Base-by-base conservation (phyloP, 2,797 vertebrate genomes). In the Anas acuta region DNA sequence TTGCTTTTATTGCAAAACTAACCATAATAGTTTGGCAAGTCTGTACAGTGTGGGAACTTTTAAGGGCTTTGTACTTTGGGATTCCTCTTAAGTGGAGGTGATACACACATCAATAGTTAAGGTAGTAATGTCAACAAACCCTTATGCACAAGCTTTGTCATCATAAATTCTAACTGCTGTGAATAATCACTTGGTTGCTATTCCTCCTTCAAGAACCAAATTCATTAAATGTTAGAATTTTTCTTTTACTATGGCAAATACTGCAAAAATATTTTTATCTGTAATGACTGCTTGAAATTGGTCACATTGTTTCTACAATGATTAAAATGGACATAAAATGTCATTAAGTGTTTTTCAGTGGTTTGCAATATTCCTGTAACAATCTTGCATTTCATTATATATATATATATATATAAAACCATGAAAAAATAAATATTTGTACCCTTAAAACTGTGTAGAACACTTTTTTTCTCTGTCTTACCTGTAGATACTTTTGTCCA, bases 401-500 rank as follows among this genome's bases (percentile, higher is more conserved):
- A 51, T 39, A 71, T 37, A 49, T 35, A 35, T 49, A 14, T 51
- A 51, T 51, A 51, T 39, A 71, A 35, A 74, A 15, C 6, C 5
- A 25, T 51, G 26, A 53, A 53, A 28, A 53, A 53, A 14, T 8
- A 37, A 57, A 23, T 30, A 57, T 49, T 35, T 72, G 14, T 61
- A 69, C 5, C 12, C 20, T 70, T 85, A 41, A 37, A 45, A 49
- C 0, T 3, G 3, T 0, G 3, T 6, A 7, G 11, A 86, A 25
- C 11, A 56, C 4, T 28, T 25, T 23, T 23, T n/a, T 15, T 22
- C 9, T 58, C 5, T 25, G 3, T 49, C 98, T 91, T 98, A 99
- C 99, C 99, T 96, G 98, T 99, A 43, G 98, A 97, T 35, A 98
- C 96, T 97, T 99, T 98, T 30, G 98, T 99, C 99, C 99, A 99